phyloP scores from a whole-genome alignment of 2,797 vertebrate genomes.

The Typhlichthys eigenmanni region DNA sequence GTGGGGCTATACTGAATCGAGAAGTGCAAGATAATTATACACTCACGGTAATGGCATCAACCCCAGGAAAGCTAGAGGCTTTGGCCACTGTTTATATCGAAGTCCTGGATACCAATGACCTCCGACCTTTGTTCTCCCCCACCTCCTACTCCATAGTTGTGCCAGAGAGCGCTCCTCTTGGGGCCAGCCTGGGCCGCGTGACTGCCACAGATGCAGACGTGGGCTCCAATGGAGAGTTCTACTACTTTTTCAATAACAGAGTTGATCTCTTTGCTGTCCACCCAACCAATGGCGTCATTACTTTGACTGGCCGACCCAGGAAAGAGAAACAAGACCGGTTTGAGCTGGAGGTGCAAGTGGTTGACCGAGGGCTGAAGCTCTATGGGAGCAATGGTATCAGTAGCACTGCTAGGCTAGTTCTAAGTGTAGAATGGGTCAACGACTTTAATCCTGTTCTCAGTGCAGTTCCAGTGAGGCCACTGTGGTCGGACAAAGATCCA shows the following conservation, averaged over 20 bases:
- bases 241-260: slow-evolving; percentile 92
- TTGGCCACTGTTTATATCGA: slow-evolving; percentile 85
- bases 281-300: slow-evolving; percentile 89
- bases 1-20: slow-evolving; percentile 88
- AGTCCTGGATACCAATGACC: slow-evolving; percentile 95
- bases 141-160: slow-evolving; percentile 91
- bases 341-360: slow-evolving; percentile 91
- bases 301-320: slow-evolving; percentile 85
- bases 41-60: slow-evolving; percentile 85
- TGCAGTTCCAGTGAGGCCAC: slow-evolving; percentile 76
- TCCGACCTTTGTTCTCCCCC: slow-evolving; percentile 93
- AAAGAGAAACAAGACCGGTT: slow-evolving; percentile 78
- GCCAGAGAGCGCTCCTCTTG: slow-evolving; percentile 86
- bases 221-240: slow-evolving; percentile 94
- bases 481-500: slow-evolving; percentile 81
- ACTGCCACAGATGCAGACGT: slow-evolving; percentile 95
- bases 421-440: slow-evolving; percentile 86
- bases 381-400: slow-evolving; percentile 91
- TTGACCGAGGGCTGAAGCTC: slow-evolving; percentile 91
- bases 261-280: slow-evolving; percentile 91
- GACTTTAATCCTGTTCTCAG: slow-evolving; percentile 84
- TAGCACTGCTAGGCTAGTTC: slow-evolving; percentile 88
- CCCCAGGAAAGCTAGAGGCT: slow-evolving; percentile 81
- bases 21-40: slow-evolving; percentile 94
- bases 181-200: slow-evolving; percentile 87